phyloP scores from a whole-genome alignment of 2,113 vertebrate genomes.

The Sterna hirundo region DNA sequence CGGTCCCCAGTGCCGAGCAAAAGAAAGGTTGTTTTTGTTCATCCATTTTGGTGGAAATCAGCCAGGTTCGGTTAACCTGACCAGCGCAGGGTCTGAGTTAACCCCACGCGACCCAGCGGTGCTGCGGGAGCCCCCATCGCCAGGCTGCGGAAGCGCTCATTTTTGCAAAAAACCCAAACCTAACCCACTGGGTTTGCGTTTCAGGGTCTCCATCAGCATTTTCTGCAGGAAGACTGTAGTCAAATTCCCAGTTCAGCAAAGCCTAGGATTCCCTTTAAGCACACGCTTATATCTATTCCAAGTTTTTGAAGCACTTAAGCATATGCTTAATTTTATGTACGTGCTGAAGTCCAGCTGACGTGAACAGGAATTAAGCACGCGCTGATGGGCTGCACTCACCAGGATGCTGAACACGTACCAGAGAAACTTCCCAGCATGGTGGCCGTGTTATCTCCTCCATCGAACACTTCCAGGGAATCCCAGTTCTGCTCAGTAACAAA shows the following conservation, averaged over 20 bases:
- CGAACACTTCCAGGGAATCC: conserved; percentile 98
- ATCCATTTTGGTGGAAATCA: neutral
- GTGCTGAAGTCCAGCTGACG: neutral
- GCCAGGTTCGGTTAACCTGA: neutral
- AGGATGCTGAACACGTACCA: conserved; percentile 67
- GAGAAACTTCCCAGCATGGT: conserved; percentile 98
- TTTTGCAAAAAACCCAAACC: neutral
- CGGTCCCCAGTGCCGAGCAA: fast-evolving
- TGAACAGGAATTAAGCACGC: fast-evolving
- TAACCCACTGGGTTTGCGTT: neutral
- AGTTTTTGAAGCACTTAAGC: neutral
- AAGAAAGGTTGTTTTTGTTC: neutral
- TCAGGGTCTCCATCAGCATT: neutral
- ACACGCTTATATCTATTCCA: fast-evolving
- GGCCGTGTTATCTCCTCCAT: conserved; percentile 94
- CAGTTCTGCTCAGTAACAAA: conserved; percentile 99
- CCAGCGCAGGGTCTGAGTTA: neutral
- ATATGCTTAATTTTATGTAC: neutral
- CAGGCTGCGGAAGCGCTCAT: fast-evolving
- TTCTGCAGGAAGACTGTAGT: neutral
- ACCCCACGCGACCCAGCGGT: neutral
- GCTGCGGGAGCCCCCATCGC: neutral
- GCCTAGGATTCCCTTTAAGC: neutral
- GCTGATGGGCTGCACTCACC: neutral
- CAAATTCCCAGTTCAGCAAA: neutral